Conservation (phyloP, 2,113 vertebrate species). For the Scomber japonicus region DNA sequence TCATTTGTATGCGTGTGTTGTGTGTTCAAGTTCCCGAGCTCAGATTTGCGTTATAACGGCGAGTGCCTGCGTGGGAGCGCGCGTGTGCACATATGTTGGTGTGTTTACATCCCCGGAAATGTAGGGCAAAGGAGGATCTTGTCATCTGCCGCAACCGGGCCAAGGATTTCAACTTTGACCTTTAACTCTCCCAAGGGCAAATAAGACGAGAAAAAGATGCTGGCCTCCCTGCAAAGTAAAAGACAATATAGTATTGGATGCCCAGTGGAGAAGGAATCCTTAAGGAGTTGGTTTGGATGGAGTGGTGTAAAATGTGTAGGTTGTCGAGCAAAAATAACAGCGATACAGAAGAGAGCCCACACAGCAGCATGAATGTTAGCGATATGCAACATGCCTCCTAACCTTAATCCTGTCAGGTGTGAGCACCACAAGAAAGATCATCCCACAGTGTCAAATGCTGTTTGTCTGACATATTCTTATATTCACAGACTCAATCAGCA, state of each 20-base stretch:
- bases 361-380: constrained; percentile 26
- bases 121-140: constrained; percentile 52
- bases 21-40: not conserved
- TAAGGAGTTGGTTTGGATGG: constrained; percentile 1
- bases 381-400: constrained; percentile 38
- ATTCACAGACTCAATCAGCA: constrained; percentile 25
- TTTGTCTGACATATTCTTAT: constrained; percentile 43
- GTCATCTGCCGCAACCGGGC: constrained; percentile 38
- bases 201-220: not conserved
- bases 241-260: not conserved
- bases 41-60: not conserved
- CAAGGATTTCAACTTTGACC: constrained; percentile 64
- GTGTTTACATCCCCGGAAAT: constrained; percentile 48
- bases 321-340: constrained; percentile 41
- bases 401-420: constrained; percentile 64
- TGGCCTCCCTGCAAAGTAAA: not conserved
- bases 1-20: not conserved
- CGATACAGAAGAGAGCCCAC: constrained; percentile 26
- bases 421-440: constrained; percentile 32
- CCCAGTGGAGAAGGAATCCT: constrained; percentile 4
- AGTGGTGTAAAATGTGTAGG: constrained; percentile 51
- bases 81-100: constrained; percentile 34
- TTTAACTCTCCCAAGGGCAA: constrained; percentile 51
- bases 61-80: constrained; percentile 47
- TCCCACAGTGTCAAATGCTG: constrained; percentile 42